These are phyloP conservation scores for Campylomormyrus numenius DNA, from an alignment of 2,113 vertebrate genomes.

Conservation along the genomic window DNA sequence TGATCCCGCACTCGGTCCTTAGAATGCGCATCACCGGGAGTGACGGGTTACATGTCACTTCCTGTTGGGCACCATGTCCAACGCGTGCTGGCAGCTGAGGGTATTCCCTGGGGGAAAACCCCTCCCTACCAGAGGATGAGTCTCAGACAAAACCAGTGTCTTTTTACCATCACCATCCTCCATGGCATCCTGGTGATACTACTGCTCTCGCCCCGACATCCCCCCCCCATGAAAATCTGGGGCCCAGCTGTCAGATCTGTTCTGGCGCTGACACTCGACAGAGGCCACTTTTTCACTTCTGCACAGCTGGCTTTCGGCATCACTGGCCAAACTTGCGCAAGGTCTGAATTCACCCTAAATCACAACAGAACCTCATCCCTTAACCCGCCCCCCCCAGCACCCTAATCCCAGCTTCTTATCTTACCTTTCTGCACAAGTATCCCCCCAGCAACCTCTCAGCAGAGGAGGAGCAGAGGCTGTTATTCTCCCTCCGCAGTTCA, in stretches of 20 bases:
- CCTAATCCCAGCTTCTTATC: not conserved
- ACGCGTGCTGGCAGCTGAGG: not conserved
- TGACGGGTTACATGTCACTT: not conserved
- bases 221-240: not conserved
- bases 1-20: not conserved
- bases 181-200: not conserved
- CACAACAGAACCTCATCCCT: not conserved
- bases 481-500: not conserved
- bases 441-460: not conserved
- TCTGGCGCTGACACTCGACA: not conserved
- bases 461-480: not conserved
- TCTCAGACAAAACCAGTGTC: not conserved
- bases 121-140: not conserved
- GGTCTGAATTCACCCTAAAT: not conserved
- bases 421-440: not conserved
- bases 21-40: not conserved
- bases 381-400: not conserved
- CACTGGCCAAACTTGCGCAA: not conserved
- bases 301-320: not conserved
- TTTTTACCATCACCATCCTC: not conserved
- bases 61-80: not conserved
- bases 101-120: not conserved
- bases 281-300: not conserved
- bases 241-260: not conserved
- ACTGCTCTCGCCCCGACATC: not conserved